phyloP scores from a whole-genome alignment of 2,113 vertebrate species.

The Engystomops pustulosus region DNA sequence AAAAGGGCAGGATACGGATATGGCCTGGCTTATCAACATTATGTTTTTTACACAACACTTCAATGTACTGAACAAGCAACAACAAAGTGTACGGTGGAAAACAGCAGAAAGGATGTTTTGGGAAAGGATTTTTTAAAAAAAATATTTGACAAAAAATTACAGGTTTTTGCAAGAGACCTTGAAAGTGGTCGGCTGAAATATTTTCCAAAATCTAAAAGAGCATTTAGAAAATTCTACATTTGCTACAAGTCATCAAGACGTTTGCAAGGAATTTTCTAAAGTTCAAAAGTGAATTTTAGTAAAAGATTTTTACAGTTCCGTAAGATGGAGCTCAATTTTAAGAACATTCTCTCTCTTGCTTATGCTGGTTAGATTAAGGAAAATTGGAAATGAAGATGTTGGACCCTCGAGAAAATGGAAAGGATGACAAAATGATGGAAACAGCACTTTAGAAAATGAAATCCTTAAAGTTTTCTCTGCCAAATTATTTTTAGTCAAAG shows the following conservation, averaged over 20 bases:
- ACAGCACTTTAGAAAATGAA: conserved; percentile 18
- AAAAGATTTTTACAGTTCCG: conserved; percentile 15
- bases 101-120: conserved; percentile 53
- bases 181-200: conserved; percentile 45
- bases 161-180: conserved; percentile 47
- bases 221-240: conserved; percentile 54
- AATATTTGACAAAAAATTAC: conserved; percentile 53
- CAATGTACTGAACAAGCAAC: conserved; percentile 35
- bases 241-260: conserved; percentile 23
- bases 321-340: not conserved
- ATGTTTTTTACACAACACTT: conserved; percentile 52
- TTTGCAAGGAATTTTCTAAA: conserved; percentile 27
- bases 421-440: conserved; percentile 12
- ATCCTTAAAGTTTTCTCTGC: conserved; percentile 35
- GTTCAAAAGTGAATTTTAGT: conserved; percentile 35
- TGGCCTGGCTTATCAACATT: conserved; percentile 34
- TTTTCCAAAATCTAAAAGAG: conserved; percentile 25
- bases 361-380: conserved; percentile 27
- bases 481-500: conserved; percentile 35
- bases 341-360: conserved; percentile 17
- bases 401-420: conserved; percentile 31
- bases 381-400: not conserved
- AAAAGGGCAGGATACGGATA: conserved; percentile 43
- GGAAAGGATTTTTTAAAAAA: no score
- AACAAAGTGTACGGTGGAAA: conserved; percentile 39